These are phyloP conservation scores for Plectus sambesii DNA, from an alignment of 1,140 invertebrate species.

Conservation along the genomic window DNA sequence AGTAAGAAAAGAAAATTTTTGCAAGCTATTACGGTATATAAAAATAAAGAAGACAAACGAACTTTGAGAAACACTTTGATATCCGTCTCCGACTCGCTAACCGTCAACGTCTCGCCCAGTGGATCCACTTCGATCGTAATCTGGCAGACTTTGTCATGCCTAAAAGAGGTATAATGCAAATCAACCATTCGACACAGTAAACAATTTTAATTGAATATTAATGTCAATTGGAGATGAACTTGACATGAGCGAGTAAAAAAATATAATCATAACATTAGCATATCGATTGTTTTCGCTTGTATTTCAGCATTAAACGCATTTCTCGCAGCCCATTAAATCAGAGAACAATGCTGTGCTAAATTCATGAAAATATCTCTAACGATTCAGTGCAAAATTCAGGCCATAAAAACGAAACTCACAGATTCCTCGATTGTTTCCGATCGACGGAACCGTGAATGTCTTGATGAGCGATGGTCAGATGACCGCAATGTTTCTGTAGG, in stretches of 20 bases:
- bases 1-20: too few species aligned
- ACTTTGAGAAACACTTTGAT: conserved; percentile 42
- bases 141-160: conserved; percentile 30
- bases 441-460: conserved; percentile 36
- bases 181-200: conserved; percentile 1
- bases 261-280: too few species aligned
- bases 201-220: neutral
- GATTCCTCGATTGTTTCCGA: conserved; percentile 7
- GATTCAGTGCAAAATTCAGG: neutral
- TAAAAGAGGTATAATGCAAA: conserved; percentile 10
- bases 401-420: conserved; percentile 25
- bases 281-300: too few species aligned
- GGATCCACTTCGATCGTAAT: conserved; percentile 39
- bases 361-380: conserved; percentile 12
- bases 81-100: conserved; percentile 40
- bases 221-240: conserved; percentile 10
- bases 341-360: too few species aligned
- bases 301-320: conserved; percentile 7
- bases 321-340: too few species aligned
- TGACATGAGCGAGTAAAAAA: conserved; percentile 12
- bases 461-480: conserved; percentile 42
- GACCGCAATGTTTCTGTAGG: conserved; percentile 44
- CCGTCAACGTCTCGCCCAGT: conserved; percentile 15
- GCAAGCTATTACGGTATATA: too few species aligned
- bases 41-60: neutral